These are phyloP conservation scores for Tragulus kanchil DNA, from an alignment of 2,113 vertebrate species.

Conservation along the genomic window DNA sequence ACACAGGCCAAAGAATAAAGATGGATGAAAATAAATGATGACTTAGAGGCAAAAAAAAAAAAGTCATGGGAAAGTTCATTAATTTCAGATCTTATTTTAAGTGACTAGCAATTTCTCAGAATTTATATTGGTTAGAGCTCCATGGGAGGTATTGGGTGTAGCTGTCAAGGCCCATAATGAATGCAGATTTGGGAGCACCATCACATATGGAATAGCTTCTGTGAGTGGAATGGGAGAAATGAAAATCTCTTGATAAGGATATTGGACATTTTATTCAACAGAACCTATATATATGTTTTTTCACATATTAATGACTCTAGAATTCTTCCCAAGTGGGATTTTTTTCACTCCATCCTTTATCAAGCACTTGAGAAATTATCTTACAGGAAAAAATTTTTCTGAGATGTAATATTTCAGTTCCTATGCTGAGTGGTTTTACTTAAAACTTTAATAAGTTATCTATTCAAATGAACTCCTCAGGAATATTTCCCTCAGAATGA, in stretches of 20 bases:
- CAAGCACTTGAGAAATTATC: neutral
- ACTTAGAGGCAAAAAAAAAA: neutral
- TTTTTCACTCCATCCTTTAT: neutral
- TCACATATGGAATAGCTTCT: neutral
- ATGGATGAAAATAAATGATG: too few relatives aligned
- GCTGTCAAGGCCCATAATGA: neutral
- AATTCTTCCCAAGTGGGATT: constrained; percentile 2
- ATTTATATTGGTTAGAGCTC: neutral
- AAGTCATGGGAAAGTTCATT: constrained; percentile 38
- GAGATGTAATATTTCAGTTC: neutral
- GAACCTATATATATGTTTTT: neutral
- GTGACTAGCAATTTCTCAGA: neutral
- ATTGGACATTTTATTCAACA: neutral
- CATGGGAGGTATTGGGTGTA: neutral
- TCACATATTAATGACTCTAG: neutral
- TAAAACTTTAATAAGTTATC: neutral
- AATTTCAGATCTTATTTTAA: neutral
- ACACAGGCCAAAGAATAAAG: too few relatives aligned
- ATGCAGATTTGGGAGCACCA: neutral
- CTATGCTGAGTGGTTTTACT: neutral
- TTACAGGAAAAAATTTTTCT: neutral
- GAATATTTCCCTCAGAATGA: constrained; percentile 10
- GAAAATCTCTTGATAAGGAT: neutral
- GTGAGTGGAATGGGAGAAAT: neutral
- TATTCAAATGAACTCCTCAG: neutral